phyloP scores from a whole-genome alignment of 2,888 invertebrate genomes.

The Lepidochrysops patricia region DNA sequence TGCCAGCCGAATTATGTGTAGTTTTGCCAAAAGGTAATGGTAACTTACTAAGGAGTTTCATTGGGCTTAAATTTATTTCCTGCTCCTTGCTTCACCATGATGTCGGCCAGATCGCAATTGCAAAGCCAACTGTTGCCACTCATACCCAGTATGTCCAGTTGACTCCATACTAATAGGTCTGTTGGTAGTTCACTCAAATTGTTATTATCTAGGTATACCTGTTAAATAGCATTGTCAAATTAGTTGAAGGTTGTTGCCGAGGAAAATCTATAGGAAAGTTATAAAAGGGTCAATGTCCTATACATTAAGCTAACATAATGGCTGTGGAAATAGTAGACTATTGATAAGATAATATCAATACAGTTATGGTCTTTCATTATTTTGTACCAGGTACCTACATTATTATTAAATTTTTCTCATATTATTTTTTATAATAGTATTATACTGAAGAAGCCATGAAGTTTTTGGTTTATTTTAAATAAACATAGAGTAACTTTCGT shows the following conservation, averaged over 20 bases:
- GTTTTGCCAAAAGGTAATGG: too few species aligned
- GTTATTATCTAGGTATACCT: slow-evolving; percentile 79
- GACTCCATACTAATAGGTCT: slow-evolving; percentile 70
- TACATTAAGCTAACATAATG: too few species aligned
- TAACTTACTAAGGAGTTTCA: slow-evolving; percentile 59
- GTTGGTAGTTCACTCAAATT: slow-evolving; percentile 70
- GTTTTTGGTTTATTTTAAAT: too few species aligned
- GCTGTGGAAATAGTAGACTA: too few species aligned
- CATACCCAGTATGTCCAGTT: slow-evolving; percentile 72
- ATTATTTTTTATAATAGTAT: too few species aligned
- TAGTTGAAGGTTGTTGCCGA: not conserved
- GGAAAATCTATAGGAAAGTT: not conserved
- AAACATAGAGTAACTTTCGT: too few species aligned
- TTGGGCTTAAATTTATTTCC: slow-evolving; percentile 50
- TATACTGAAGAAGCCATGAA: too few species aligned
- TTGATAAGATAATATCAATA: too few species aligned
- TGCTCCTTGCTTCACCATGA: slow-evolving; percentile 54
- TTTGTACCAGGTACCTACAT: too few species aligned
- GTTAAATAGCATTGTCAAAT: slow-evolving; percentile 20
- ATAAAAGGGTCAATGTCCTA: not conserved
- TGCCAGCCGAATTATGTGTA: too few species aligned
- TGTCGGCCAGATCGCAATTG: slow-evolving; percentile 71
- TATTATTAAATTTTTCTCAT: too few species aligned
- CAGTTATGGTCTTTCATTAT: too few species aligned
- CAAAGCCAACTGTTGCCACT: slow-evolving; percentile 79